phyloP scores from a whole-genome alignment of 53 echinoderm and acorn worm species.

The Paracentrotus lividus region DNA sequence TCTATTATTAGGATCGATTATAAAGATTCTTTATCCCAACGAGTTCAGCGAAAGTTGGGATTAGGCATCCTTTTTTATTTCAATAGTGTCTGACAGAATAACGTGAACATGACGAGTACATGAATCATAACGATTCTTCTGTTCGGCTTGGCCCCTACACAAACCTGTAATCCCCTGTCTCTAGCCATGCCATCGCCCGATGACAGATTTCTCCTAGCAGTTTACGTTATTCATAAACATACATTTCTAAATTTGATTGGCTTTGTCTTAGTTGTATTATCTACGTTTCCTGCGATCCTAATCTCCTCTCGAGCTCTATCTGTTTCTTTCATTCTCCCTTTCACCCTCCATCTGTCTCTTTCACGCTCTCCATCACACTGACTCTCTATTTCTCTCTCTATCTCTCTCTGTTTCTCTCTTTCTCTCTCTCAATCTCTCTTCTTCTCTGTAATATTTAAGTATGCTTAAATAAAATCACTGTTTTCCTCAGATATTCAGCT shows the following conservation, averaged over 20 bases:
- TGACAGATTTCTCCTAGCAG: slow-evolving; percentile 55
- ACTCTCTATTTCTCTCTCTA: too few species aligned
- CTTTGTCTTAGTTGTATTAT: slow-evolving; percentile 63
- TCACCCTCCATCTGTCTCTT: neutral
- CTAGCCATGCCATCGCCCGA: slow-evolving; percentile 36
- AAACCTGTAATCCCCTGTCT: slow-evolving; percentile 44
- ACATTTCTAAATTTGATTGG: slow-evolving; percentile 59
- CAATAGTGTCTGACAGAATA: neutral
- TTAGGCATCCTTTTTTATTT: neutral
- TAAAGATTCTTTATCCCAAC: neutral
- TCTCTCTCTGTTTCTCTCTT: neutral
- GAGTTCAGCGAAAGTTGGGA: neutral
- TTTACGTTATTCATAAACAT: slow-evolving; percentile 65
- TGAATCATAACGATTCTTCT: slow-evolving; percentile 50
- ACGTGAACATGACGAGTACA: slow-evolving; percentile 35
- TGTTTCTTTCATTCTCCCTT: neutral
- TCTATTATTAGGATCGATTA: too few species aligned
- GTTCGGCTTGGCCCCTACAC: slow-evolving; percentile 43
- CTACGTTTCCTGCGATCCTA: slow-evolving; percentile 30
- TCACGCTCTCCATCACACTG: neutral
- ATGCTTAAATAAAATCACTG: too few species aligned
- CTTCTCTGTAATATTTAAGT: too few species aligned
- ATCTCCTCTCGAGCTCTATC: neutral
- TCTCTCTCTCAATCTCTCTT: neutral
- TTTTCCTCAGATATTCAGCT: too few species aligned